Evolutionary conservation across 2,113 vertebrate genomes (phyloP).

Genomic region (Poicephalus gulielmi): DNA sequence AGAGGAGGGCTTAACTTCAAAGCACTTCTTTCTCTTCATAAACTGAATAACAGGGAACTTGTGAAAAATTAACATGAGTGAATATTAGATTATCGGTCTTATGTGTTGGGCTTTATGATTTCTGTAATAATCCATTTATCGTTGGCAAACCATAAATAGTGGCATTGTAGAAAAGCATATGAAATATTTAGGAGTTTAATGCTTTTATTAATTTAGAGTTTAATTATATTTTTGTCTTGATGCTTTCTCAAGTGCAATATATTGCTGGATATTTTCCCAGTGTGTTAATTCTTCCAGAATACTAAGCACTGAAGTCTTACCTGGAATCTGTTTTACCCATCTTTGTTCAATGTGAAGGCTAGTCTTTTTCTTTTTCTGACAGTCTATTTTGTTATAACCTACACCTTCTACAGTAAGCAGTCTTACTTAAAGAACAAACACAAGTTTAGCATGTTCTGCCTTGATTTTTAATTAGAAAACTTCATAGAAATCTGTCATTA

Average conservation of each 20-base stretch:
- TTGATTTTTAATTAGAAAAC: background rate
- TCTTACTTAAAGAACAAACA: background rate
- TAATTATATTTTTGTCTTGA: background rate
- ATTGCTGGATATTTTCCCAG: background rate
- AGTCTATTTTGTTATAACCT: background rate
- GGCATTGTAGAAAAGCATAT: background rate
- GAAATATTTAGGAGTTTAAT: background rate
- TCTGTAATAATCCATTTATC: background rate
- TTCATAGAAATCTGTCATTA: background rate
- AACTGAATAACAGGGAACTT: background rate
- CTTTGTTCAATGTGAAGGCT: background rate
- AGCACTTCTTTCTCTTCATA: background rate
- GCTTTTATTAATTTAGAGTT: background rate
- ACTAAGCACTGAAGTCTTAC: background rate
- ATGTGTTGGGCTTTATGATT: background rate
- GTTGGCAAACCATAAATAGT: background rate
- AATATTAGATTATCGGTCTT: background rate
- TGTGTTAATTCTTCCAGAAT: background rate
- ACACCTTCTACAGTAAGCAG: background rate
- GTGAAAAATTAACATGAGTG: background rate
- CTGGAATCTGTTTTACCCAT: background rate
- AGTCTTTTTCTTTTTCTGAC: background rate
- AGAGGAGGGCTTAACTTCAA: background rate
- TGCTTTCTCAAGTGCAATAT: background rate
- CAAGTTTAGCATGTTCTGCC: background rate